phyloP scores from a whole-genome alignment of 2,888 invertebrate genomes.

The Ferrisia virgata region DNA sequence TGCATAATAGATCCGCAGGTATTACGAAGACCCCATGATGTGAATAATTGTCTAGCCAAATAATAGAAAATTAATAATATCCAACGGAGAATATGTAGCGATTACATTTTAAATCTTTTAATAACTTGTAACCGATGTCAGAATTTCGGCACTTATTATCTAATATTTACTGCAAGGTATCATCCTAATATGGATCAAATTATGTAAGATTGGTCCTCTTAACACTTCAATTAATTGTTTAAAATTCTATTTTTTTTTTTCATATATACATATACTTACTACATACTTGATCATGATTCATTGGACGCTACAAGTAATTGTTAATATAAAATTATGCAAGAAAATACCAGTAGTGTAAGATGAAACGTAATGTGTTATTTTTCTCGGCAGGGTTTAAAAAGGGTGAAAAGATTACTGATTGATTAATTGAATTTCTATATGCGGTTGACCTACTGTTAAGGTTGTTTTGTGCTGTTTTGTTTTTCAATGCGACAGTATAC shows the following conservation, averaged over 20 bases:
- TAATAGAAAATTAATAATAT: conserved; percentile 37
- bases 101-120: conserved; percentile 29
- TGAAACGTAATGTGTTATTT: not conserved
- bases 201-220: conserved; percentile 20
- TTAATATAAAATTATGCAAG: not conserved
- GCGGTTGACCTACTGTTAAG: not conserved
- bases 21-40: conserved; percentile 37
- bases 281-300: not conserved
- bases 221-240: not conserved
- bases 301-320: not conserved
- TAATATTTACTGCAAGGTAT: conserved; percentile 40
- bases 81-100: conserved; percentile 36
- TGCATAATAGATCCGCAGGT: conserved; percentile 34
- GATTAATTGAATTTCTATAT: not conserved
- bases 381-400: not conserved
- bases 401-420: not conserved
- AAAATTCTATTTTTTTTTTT: not conserved
- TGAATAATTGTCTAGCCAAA: conserved; percentile 24
- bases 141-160: conserved; percentile 33
- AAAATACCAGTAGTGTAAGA: conserved; percentile 3
- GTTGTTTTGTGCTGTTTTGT: not conserved
- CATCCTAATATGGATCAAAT: conserved; percentile 42
- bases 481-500: no score
- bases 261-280: no score
- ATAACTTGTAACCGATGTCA: conserved; percentile 21